phyloP scores from a whole-genome alignment of 2,797 vertebrate species.

The Aeoliscus strigatus region DNA sequence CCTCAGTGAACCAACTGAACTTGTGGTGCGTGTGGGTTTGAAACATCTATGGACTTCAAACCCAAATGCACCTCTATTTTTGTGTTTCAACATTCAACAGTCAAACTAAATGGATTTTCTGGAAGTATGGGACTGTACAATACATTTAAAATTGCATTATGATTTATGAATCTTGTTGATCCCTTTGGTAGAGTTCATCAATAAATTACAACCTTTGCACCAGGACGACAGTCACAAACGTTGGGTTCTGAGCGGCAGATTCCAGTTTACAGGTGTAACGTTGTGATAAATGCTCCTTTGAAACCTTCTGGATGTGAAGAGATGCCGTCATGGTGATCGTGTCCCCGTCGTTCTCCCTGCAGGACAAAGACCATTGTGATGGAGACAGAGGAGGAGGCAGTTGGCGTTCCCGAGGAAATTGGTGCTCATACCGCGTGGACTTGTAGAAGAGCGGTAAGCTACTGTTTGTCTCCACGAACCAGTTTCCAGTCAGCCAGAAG shows the following conservation, averaged over 20 bases:
- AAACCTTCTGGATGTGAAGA: constrained; percentile 49
- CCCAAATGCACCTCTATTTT: too few relatives aligned
- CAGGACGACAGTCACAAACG: constrained; percentile 33
- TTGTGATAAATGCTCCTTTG: constrained; percentile 31
- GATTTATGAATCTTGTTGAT: too few relatives aligned
- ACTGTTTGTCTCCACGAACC: not conserved
- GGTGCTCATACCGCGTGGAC: not conserved
- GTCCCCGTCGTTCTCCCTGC: not conserved
- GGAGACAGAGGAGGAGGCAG: not conserved
- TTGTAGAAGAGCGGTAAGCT: constrained; percentile 36
- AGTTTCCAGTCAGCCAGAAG: constrained; percentile 29
- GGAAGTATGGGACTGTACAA: too few relatives aligned
- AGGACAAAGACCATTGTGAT: constrained; percentile 4
- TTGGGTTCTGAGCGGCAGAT: rapidly evolving
- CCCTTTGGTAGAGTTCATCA: too few relatives aligned
- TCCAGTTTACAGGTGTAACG: constrained; percentile 47
- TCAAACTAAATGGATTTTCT: too few relatives aligned
- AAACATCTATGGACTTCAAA: too few relatives aligned
- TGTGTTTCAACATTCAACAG: too few relatives aligned
- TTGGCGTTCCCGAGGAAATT: not conserved
- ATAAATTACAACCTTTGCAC: constrained; percentile 27
- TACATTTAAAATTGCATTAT: too few relatives aligned
- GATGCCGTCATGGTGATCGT: constrained; percentile 2
- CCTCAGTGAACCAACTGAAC: too few relatives aligned
- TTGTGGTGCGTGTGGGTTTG: too few relatives aligned